phyloP scores from a whole-genome alignment of 2,113 vertebrate genomes.

The Phasianus colchicus region DNA sequence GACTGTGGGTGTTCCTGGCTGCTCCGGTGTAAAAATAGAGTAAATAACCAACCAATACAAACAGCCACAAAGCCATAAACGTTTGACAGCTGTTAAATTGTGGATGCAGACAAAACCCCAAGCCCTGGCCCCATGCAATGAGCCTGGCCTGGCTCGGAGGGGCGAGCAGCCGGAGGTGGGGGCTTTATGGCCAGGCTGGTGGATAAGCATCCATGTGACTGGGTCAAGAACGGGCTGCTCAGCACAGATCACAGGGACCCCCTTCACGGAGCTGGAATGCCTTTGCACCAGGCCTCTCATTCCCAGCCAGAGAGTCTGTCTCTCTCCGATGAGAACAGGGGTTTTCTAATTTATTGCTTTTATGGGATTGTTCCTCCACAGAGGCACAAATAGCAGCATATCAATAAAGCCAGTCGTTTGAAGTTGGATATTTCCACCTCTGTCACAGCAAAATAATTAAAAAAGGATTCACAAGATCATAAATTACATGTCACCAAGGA shows the following conservation, averaged over 20 bases:
- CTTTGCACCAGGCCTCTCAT: constrained; percentile 34
- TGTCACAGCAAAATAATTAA: constrained; percentile 80
- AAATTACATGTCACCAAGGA: constrained; percentile 70
- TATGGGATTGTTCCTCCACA: constrained; percentile 70
- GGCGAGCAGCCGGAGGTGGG: not conserved
- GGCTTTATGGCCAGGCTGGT: not conserved
- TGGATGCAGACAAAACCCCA: not conserved
- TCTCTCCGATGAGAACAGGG: constrained; percentile 69
- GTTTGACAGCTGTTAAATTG: constrained; percentile 37
- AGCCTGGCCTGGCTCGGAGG: not conserved
- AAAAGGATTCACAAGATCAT: constrained; percentile 79
- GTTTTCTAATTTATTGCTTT: constrained; percentile 78
- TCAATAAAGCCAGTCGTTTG: constrained; percentile 75
- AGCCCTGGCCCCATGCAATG: not conserved
- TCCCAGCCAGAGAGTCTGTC: constrained; percentile 58
- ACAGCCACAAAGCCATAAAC: constrained; percentile 19
- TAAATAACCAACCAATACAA: constrained; percentile 33
- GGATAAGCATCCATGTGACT: not conserved
- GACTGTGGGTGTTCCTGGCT: constrained; percentile 4
- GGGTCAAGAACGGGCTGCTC: not conserved
- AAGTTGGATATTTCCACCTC: constrained; percentile 72
- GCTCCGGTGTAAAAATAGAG: constrained; percentile 31
- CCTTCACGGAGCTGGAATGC: constrained; percentile 39
- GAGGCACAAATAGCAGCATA: constrained; percentile 74
- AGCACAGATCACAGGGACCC: constrained; percentile 36